Evolutionary conservation across 2,113 vertebrate genomes (phyloP).

Genomic region (Syrrhaptes paradoxus): DNA sequence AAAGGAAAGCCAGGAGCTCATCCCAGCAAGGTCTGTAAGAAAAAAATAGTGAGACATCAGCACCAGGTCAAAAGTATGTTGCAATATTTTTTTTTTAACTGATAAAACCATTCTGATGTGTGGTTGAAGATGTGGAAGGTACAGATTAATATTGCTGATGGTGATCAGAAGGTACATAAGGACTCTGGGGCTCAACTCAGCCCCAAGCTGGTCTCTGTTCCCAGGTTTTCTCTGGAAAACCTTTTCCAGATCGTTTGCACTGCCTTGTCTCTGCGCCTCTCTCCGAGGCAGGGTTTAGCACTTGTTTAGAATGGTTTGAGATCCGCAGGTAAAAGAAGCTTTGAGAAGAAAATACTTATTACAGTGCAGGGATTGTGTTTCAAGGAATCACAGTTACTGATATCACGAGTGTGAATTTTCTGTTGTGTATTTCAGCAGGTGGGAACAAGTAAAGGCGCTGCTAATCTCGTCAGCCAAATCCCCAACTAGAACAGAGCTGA

Average conservation of each 20-base stretch:
- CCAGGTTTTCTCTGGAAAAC: background rate
- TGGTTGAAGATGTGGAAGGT: background rate
- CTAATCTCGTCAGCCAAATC: background rate
- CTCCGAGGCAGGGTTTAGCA: rapidly evolving
- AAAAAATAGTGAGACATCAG: background rate
- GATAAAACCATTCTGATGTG: background rate
- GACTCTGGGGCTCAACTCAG: background rate
- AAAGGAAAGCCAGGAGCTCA: background rate
- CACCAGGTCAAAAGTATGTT: background rate
- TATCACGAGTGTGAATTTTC: background rate
- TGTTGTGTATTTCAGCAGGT: background rate
- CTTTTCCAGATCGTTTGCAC: background rate
- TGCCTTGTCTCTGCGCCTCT: background rate
- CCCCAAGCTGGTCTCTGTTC: rapidly evolving
- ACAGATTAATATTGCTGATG: rapidly evolving
- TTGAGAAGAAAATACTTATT: background rate
- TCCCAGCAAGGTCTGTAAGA: background rate
- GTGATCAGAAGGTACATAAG: background rate
- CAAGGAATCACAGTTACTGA: background rate
- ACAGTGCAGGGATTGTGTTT: background rate
- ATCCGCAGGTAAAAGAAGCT: background rate
- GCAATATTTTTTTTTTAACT: background rate
- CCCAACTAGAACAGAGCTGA: background rate
- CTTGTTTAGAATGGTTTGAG: background rate
- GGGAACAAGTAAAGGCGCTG: background rate